Percentiles rank a stretch among this genome's conserved stretches.
These are phyloP conservation scores for Ranitomeya imitator DNA, from an alignment of 2,113 vertebrate genomes.

Conservation along the genomic window DNA sequence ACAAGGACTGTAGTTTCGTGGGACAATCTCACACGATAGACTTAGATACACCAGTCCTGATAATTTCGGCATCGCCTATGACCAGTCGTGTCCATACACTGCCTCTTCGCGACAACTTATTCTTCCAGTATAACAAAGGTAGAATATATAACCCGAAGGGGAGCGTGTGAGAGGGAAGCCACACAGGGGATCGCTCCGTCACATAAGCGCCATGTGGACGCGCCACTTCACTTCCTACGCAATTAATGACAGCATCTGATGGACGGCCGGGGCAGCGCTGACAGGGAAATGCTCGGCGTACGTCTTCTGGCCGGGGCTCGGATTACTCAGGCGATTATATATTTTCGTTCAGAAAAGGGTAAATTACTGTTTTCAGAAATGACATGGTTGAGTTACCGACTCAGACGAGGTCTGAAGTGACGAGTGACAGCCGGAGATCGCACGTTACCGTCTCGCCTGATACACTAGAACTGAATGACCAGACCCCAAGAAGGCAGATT, in stretches of 20 bases:
- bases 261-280: conserved; percentile 27
- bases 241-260: conserved; percentile 58
- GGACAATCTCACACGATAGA: background rate
- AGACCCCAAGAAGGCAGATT: background rate
- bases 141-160: conserved; percentile 6
- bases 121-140: conserved; percentile 29
- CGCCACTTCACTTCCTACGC: conserved; percentile 57
- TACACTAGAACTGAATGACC: background rate
- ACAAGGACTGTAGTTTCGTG: background rate
- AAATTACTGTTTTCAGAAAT: conserved; percentile 62
- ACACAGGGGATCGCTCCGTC: conserved; percentile 23
- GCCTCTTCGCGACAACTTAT: background rate
- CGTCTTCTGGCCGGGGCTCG: conserved; percentile 37
- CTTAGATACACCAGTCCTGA: background rate
- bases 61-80: background rate
- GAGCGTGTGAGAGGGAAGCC: conserved; percentile 31
- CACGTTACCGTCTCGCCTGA: background rate
- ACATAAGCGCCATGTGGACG: conserved; percentile 42
- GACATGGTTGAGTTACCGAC: conserved; percentile 60
- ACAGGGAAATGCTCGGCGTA: conserved; percentile 47
- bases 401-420: conserved; percentile 54
- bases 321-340: conserved; percentile 53
- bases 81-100: background rate
- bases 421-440: conserved; percentile 27
- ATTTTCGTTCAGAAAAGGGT: conserved; percentile 63